A percentile compares a stretch with the other conserved stretches of the same genome.
phyloP scores from a whole-genome alignment of 2,888 invertebrate genomes.

The Aporophyla lueneburgensis region DNA sequence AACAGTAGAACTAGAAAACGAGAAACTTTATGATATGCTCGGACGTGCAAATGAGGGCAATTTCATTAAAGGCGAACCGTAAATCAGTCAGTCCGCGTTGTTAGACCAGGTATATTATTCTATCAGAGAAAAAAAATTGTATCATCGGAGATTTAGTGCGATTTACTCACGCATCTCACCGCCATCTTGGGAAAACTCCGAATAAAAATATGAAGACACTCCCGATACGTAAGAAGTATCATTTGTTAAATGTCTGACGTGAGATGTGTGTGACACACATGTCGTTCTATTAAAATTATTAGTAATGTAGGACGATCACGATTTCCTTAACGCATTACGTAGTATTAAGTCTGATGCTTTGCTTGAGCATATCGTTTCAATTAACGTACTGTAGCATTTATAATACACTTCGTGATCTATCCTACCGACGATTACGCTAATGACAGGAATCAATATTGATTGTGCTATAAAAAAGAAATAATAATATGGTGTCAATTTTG shows the following conservation, averaged over 20 bases:
- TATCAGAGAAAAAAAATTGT: slow-evolving; percentile 43
- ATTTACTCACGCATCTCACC: slow-evolving; percentile 45
- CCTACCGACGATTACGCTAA: slow-evolving; percentile 36
- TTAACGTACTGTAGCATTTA: slow-evolving; percentile 24
- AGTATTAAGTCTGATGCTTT: slow-evolving; percentile 24
- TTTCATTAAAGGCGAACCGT: slow-evolving; percentile 51
- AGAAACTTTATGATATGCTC: slow-evolving; percentile 36
- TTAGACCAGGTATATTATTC: slow-evolving; percentile 38
- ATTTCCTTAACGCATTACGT: slow-evolving; percentile 61
- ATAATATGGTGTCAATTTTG: not conserved
- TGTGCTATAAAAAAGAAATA: slow-evolving; percentile 14
- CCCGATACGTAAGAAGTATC: slow-evolving; percentile 36
- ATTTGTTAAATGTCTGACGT: slow-evolving; percentile 62
- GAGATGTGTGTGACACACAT: slow-evolving; percentile 42
- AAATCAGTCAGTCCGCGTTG: slow-evolving; percentile 37
- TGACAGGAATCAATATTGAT: slow-evolving; percentile 41
- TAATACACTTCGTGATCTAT: slow-evolving; percentile 45
- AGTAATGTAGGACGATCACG: slow-evolving; percentile 61
- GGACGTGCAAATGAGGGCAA: slow-evolving; percentile 55
- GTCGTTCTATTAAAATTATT: slow-evolving; percentile 58
- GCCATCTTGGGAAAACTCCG: slow-evolving; percentile 45
- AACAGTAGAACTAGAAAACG: slow-evolving; percentile 29
- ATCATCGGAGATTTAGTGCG: slow-evolving; percentile 44
- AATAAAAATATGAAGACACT: slow-evolving; percentile 54
- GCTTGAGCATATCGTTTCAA: slow-evolving; percentile 29